Percentiles rank a stretch among this genome's conserved stretches.
Conservation (phyloP, 2,113 vertebrate genomes). For the Rhinolophus ferrumequinum region DNA sequence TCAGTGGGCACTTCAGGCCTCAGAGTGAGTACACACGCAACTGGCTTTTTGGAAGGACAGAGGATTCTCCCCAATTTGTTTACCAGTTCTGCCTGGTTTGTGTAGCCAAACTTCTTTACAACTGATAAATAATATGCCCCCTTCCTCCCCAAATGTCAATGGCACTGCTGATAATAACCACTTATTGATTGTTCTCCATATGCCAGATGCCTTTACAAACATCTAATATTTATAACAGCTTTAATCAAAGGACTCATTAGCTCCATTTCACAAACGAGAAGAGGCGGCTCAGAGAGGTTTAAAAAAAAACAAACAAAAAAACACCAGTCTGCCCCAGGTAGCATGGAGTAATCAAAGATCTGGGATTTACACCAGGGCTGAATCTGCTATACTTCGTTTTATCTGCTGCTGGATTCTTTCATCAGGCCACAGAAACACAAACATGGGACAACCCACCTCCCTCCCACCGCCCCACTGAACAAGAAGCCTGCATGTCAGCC, state of each 20-base stretch:
- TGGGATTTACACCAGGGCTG: background rate
- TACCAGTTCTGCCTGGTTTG: background rate
- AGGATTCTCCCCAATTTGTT: background rate
- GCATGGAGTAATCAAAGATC: background rate
- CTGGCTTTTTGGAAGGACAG: background rate
- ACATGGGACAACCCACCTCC: background rate
- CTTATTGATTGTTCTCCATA: background rate
- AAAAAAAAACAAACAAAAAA: background rate
- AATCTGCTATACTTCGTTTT: background rate
- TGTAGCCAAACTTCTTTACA: background rate
- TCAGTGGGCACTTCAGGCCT: background rate
- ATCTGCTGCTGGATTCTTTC: background rate
- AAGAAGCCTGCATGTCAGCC: background rate
- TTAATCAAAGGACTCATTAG: constrained; percentile 59
- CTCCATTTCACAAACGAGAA: constrained; percentile 45
- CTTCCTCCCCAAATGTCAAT: constrained; percentile 31
- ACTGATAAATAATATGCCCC: background rate
- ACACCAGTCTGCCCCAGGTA: background rate
- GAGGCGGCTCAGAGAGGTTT: background rate
- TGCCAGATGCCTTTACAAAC: constrained; percentile 29
- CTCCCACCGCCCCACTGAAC: background rate
- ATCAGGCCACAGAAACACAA: background rate
- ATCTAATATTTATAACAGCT: constrained; percentile 41
- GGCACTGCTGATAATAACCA: constrained; percentile 3
- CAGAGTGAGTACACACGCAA: background rate